Conservation (phyloP, 2,797 vertebrate species). For the Sus cebifrons region DNA sequence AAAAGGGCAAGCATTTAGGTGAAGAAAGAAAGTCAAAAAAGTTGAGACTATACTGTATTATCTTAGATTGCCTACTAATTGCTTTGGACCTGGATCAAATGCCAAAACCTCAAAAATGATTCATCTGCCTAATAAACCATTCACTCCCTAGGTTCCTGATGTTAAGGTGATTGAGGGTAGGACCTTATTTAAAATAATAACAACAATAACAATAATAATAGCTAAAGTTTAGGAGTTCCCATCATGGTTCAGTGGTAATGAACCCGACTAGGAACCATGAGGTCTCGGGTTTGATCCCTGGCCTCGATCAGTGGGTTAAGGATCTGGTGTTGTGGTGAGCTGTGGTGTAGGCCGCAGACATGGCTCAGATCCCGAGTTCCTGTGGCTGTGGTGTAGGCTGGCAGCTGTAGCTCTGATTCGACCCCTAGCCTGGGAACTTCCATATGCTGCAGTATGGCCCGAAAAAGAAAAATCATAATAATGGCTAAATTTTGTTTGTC, state of each 20-base stretch:
- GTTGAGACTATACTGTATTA: not conserved
- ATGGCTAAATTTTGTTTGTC: not conserved
- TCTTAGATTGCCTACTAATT: not conserved
- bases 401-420: no score
- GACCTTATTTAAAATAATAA: not conserved
- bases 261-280: no score
- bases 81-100: not conserved
- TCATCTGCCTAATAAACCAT: not conserved
- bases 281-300: no score
- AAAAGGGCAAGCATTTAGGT: not conserved
- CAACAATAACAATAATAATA: not conserved
- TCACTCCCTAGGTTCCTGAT: not conserved
- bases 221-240: not conserved
- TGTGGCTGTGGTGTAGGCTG: no score
- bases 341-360: no score
- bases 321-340: no score
- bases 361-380: no score
- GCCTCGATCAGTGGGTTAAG: no score
- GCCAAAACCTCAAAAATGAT: not conserved
- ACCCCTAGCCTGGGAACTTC: no score
- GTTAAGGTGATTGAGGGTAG: not conserved
- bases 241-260: no score
- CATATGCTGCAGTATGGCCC: no score
- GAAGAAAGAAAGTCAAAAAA: slow-evolving; percentile 42
- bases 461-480: not conserved